Percentiles rank a stretch among this genome's conserved stretches.
Evolutionary conservation across 2,113 vertebrate species (phyloP).

Genomic region (Siphamia tubifer): DNA sequence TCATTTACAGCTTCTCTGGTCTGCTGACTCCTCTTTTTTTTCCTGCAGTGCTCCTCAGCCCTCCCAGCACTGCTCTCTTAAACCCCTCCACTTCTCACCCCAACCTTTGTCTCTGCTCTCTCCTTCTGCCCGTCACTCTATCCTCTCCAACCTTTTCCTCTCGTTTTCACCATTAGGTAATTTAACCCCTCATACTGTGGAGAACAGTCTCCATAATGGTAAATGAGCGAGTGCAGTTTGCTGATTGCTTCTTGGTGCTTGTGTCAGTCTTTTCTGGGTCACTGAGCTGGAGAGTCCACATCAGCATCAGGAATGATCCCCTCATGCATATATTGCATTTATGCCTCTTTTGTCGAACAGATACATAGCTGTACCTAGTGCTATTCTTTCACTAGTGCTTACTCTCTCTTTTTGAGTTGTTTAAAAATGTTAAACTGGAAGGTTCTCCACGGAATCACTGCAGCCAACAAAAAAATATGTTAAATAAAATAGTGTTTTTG

Average conservation of each 20-base stretch:
- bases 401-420: neutral
- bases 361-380: neutral
- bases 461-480: conserved; percentile 8
- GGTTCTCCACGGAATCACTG: neutral
- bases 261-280: conserved; percentile 72
- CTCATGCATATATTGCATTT: neutral
- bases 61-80: conserved; percentile 33
- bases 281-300: conserved; percentile 49
- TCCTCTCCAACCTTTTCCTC: neutral
- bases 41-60: conserved; percentile 16
- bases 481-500: neutral
- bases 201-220: conserved; percentile 19
- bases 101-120: conserved; percentile 37
- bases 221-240: conserved; percentile 55
- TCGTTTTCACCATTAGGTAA: conserved; percentile 39
- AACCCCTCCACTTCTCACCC: conserved; percentile 23
- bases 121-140: neutral
- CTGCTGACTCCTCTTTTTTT: conserved; percentile 69
- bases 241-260: conserved; percentile 72
- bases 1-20: conserved; percentile 66
- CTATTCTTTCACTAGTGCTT: neutral
- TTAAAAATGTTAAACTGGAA: neutral
- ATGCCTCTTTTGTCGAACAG: neutral
- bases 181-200: conserved; percentile 36
- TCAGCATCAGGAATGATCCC: conserved; percentile 28